Evolutionary conservation across 1,140 invertebrate species (phyloP).

Genomic region (Pogonomyrmex californicus): DNA sequence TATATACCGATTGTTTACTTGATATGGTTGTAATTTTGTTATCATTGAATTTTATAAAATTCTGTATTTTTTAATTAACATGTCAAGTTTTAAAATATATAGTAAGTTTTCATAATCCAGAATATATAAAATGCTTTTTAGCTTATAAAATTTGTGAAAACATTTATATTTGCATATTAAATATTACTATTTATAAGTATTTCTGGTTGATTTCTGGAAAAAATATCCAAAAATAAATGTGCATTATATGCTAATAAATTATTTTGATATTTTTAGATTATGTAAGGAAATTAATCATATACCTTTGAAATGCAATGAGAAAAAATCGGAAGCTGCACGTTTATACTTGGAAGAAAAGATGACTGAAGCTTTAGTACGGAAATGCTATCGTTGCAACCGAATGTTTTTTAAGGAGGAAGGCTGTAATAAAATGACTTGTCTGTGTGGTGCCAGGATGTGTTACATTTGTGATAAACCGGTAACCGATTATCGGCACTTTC

Average conservation of each 20-base stretch:
- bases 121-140: neutral
- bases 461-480: constrained; percentile 89
- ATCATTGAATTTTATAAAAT: neutral
- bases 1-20: neutral
- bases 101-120: neutral
- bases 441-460: constrained; percentile 90
- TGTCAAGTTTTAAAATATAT: neutral
- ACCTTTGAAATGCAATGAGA: constrained; percentile 89
- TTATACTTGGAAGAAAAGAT: constrained; percentile 90
- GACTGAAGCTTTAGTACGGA: constrained; percentile 89
- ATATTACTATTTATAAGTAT: neutral
- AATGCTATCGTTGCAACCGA: constrained; percentile 89
- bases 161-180: neutral
- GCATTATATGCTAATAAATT: constrained; percentile 39
- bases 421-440: constrained; percentile 91
- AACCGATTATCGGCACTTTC: constrained; percentile 89
- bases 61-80: neutral
- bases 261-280: constrained; percentile 80
- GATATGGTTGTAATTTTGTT: neutral
- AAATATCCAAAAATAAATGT: neutral
- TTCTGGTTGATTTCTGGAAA: neutral
- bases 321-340: constrained; percentile 87
- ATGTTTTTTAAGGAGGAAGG: constrained; percentile 89
- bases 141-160: constrained; percentile 1
- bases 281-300: constrained; percentile 90